Evolutionary conservation across 2,113 vertebrate species (phyloP), one percentile per base, ranked within the genome.

Genomic region (Rhizomys pruinosus): DNA sequence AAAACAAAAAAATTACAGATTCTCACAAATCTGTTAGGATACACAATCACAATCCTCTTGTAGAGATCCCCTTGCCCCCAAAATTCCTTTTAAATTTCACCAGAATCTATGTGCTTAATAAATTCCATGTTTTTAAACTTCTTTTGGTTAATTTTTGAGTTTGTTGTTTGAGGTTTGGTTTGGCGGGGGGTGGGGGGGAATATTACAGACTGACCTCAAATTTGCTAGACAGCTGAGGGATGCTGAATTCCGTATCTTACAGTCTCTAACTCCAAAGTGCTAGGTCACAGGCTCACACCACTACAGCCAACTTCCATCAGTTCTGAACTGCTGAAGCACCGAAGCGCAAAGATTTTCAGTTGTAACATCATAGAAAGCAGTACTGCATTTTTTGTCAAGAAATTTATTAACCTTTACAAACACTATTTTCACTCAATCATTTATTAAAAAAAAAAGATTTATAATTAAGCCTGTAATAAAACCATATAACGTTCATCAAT

Each of bases 401-500:
- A 94, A 96, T 89, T 96, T 97, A 97, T 92, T 96, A 96, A 97
- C 66, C 79, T 90, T 96, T 93, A 97, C 94, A 97, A 90, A 77
- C 78, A 96, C 61, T 79, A 93, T 95, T 94, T n/a, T 97, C 91
- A 93, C 63, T 94, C 73, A 95, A 23, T 34, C 74, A 96, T 91
- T 97, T 76, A 97, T 95, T 82, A n/a, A n/a, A 47, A 95, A 97
- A 96, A 97, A 97, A 94, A 85, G 76, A 93, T 91, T 97, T 97
- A 92, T 90, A 84, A 96, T 97, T 74, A 98, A 93, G 94, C 95
- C 77, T 97, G 88, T 97, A 98, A 96, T 93, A 97, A 97, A 97
- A 94, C 93, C 94, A 96, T 87, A 68, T 27, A 96, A 93, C 8
- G 8, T 94, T 97, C 52, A 96, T 97, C 94, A 97, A 93, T 89